Evolutionary conservation across 2,113 vertebrate species (phyloP).

Genomic region (Vulpes ferrilata): DNA sequence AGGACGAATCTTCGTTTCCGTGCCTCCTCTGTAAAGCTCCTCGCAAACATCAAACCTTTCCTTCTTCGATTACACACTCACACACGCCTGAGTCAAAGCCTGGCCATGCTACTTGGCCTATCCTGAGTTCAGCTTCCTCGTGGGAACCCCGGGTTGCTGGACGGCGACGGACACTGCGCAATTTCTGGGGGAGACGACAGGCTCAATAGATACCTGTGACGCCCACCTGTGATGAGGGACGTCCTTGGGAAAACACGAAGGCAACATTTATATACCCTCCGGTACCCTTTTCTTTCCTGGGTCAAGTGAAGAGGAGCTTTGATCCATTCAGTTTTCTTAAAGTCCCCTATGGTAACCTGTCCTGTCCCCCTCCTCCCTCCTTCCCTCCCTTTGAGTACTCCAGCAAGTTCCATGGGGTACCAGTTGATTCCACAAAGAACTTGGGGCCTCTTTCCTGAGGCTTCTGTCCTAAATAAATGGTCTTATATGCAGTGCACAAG

Average conservation of each 20-base stretch:
- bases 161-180: background rate
- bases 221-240: background rate
- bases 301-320: background rate
- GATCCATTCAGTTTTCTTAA: background rate
- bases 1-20: background rate
- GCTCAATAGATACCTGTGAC: background rate
- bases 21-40: background rate
- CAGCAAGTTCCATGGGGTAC: background rate
- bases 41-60: background rate
- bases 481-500: background rate
- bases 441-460: background rate
- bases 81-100: background rate
- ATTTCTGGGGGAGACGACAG: background rate
- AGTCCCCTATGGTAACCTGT: background rate
- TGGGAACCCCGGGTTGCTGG: background rate
- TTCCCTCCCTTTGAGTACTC: background rate
- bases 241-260: background rate
- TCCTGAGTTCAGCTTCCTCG: background rate
- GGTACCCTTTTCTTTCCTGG: background rate
- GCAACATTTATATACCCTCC: background rate
- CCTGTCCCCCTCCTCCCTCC: background rate
- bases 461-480: background rate
- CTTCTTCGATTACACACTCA: background rate
- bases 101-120: background rate
- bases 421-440: background rate